These are phyloP conservation scores for Lutjanus campechanus DNA, from an alignment of 2,797 vertebrate species.

Conservation along the genomic window DNA sequence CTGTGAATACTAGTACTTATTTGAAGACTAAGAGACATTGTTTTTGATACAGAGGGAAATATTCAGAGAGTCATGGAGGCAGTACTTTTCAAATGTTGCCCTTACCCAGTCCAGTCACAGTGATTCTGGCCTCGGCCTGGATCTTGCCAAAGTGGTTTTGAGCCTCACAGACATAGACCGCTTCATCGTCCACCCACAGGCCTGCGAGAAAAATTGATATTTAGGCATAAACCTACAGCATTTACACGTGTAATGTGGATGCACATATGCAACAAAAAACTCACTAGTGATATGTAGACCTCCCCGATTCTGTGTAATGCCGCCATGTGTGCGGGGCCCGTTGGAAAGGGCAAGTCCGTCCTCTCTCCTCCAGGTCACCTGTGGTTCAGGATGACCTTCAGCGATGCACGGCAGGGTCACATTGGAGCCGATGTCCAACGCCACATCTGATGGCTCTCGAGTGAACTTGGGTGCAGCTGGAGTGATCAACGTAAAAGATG, in stretches of 20 bases:
- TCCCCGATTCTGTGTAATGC: constrained; percentile 85
- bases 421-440: constrained; percentile 90
- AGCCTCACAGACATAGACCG: constrained; percentile 93
- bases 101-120: constrained; percentile 95
- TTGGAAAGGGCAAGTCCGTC: constrained; percentile 86
- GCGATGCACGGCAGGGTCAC: constrained; percentile 89
- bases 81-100: background rate
- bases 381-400: constrained; percentile 92
- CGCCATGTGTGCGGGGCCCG: constrained; percentile 81
- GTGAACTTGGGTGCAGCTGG: constrained; percentile 91
- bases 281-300: constrained; percentile 90
- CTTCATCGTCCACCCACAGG: constrained; percentile 94
- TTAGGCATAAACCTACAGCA: background rate
- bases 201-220: constrained; percentile 77
- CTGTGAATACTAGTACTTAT: background rate
- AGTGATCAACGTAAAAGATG: constrained; percentile 6
- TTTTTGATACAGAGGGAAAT: background rate
- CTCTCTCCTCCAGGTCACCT: constrained; percentile 90
- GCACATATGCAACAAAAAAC: constrained; percentile 52
- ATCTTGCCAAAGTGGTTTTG: constrained; percentile 96
- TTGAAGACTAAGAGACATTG: background rate
- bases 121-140: constrained; percentile 86
- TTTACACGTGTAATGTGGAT: background rate
- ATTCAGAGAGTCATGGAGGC: background rate
- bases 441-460: constrained; percentile 87